Percentiles rank a stretch among this genome's conserved stretches.
phyloP scores from a whole-genome alignment of 2,113 vertebrate genomes.

The Dasypus novemcinctus region DNA sequence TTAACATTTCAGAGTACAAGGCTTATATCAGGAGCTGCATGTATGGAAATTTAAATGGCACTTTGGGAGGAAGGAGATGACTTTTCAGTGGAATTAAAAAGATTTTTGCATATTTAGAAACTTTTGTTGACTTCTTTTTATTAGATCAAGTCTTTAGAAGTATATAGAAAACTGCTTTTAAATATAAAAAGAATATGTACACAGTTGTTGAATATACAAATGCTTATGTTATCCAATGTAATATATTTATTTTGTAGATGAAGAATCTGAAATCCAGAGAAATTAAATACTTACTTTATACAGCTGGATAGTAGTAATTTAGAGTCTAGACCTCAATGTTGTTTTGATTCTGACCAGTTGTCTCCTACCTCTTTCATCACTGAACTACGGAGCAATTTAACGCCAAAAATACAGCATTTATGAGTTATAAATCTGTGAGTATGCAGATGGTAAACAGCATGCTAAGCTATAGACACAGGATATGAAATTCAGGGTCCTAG shows the following conservation, averaged over 20 bases:
- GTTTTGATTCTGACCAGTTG: constrained; percentile 16
- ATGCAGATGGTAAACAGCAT: constrained; percentile 55
- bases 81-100: not conserved
- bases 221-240: not conserved
- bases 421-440: constrained; percentile 11
- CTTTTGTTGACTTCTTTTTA: not conserved
- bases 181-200: not conserved
- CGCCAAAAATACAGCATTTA: not conserved
- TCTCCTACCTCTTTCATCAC: not conserved
- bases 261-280: constrained; percentile 19
- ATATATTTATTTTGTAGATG: constrained; percentile 15
- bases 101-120: not conserved
- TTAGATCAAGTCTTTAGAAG: not conserved
- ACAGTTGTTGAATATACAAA: not conserved
- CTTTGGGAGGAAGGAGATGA: not conserved
- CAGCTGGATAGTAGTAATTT: constrained; percentile 18
- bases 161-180: not conserved
- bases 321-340: not conserved
- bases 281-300: constrained; percentile 31
- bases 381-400: constrained; percentile 33
- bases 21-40: not conserved
- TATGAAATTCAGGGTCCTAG: constrained; percentile 27
- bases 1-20: not conserved
- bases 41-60: not conserved
- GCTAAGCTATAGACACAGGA: constrained; percentile 3